Evolutionary conservation across 2,113 vertebrate species (phyloP).

Genomic region (Syrmaticus mikado): DNA sequence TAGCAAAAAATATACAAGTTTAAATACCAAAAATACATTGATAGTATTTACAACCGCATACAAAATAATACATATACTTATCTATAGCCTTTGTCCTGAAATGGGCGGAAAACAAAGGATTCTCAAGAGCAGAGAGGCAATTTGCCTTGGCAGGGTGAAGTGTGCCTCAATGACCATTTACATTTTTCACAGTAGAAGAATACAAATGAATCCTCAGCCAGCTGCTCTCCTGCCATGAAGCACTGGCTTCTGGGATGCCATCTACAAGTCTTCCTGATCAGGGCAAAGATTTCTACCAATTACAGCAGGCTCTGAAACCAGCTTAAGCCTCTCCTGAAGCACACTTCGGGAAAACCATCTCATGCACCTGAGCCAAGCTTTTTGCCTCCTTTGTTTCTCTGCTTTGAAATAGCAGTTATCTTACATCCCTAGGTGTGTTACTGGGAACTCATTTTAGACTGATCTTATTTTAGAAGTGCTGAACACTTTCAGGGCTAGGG

Average conservation of each 20-base stretch:
- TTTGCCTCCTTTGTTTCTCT: background rate
- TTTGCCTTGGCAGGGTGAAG: background rate
- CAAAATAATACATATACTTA: accelerated
- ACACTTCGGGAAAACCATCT: background rate
- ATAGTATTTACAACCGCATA: background rate
- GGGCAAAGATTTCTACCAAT: background rate
- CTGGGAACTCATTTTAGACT: background rate
- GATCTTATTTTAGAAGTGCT: background rate
- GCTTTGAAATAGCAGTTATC: background rate
- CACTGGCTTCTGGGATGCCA: background rate
- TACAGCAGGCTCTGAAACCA: background rate
- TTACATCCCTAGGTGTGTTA: background rate
- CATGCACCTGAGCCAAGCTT: background rate
- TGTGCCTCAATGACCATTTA: background rate
- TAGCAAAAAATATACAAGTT: background rate
- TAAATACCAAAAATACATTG: background rate
- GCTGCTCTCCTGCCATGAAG: accelerated
- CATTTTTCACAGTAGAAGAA: background rate
- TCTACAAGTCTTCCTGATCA: background rate
- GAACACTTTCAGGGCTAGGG: background rate
- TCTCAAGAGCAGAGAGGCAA: background rate
- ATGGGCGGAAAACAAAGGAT: background rate
- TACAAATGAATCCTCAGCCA: background rate
- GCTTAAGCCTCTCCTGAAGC: background rate
- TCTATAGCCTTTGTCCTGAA: background rate